Evolutionary conservation across 2,113 vertebrate genomes (phyloP).

Genomic region (Alligator mississippiensis): DNA sequence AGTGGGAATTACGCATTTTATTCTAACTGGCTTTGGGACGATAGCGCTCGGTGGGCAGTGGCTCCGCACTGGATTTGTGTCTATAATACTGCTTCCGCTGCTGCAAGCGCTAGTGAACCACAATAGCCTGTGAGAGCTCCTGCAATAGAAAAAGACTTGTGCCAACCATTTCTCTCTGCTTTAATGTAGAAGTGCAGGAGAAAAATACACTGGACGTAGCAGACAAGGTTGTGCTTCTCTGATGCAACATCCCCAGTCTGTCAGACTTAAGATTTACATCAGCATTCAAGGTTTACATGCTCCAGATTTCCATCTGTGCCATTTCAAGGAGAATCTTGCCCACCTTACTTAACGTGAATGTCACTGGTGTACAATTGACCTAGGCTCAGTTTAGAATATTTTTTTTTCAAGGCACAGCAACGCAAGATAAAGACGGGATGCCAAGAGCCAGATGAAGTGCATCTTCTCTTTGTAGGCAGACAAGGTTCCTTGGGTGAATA

Average conservation of each 20-base stretch:
- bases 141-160: rapidly evolving
- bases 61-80: not conserved
- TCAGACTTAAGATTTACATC: not conserved
- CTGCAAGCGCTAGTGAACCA: rapidly evolving
- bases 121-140: not conserved
- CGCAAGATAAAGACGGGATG: not conserved
- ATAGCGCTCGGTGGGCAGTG: not conserved
- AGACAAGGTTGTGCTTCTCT: not conserved
- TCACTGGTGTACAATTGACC: not conserved
- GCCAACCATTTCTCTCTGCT: not conserved
- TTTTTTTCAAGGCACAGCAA: slow-evolving; percentile 6
- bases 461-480: slow-evolving; percentile 43
- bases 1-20: not conserved
- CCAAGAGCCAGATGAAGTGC: slow-evolving; percentile 32
- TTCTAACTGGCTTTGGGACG: not conserved
- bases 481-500: too few relatives aligned
- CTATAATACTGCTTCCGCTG: not conserved
- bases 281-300: rapidly evolving
- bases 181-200: not conserved
- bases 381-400: not conserved
- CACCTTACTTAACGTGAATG: rapidly evolving
- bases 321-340: not conserved
- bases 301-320: not conserved
- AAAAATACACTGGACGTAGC: not conserved
- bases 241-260: rapidly evolving